A percentile compares a stretch with the other conserved stretches of the same genome.
These are phyloP conservation scores for Andricus quercusramuli DNA, from an alignment of 2,888 invertebrate genomes.

Conservation along the genomic window DNA sequence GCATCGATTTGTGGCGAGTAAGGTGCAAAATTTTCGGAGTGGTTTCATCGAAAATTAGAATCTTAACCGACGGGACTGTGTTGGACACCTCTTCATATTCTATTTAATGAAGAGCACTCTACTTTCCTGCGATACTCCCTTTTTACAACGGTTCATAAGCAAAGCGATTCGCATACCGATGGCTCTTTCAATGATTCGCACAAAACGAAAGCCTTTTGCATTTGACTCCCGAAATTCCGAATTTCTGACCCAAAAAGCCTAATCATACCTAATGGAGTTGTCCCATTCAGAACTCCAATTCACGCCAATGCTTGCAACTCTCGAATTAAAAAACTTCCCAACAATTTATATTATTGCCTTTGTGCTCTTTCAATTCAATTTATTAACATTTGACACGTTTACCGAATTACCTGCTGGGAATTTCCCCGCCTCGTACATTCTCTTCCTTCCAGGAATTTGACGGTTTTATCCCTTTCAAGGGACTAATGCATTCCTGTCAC, in stretches of 20 bases:
- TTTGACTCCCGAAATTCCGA: not conserved
- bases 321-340: not conserved
- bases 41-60: not conserved
- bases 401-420: not conserved
- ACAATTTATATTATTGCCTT: not conserved
- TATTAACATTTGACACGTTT: not conserved
- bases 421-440: not conserved
- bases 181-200: not conserved
- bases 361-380: not conserved
- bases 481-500: not conserved
- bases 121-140: not conserved
- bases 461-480: not conserved
- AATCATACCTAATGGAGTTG: slow-evolving; percentile 34
- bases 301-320: not conserved
- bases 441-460: not conserved
- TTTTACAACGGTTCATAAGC: not conserved
- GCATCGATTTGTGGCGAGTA: no score
- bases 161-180: not conserved
- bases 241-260: slow-evolving; percentile 35
- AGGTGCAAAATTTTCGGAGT: not conserved
- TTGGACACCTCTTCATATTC: slow-evolving; percentile 10
- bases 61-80: slow-evolving; percentile 13
- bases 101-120: slow-evolving; percentile 11
- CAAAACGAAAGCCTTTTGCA: not conserved
- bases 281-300: slow-evolving; percentile 14